Conservation (phyloP, 2,888 invertebrate species). For the Parnassius glacialis region DNA sequence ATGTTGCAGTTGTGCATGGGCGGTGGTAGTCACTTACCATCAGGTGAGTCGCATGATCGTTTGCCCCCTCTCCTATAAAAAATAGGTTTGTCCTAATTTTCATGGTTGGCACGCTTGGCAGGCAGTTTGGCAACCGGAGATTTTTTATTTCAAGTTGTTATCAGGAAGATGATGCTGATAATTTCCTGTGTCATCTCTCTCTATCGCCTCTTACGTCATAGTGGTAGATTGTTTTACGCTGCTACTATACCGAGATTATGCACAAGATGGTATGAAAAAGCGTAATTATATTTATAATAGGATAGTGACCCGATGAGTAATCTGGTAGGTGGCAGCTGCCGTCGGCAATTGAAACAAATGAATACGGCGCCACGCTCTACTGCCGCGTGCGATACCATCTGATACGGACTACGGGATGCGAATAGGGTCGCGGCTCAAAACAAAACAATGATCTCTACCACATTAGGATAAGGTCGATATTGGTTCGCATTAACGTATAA, state of each 20-base stretch:
- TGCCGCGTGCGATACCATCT: slow-evolving; percentile 30
- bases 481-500: background rate
- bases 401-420: slow-evolving; percentile 12
- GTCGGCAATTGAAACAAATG: slow-evolving; percentile 66
- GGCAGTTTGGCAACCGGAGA: background rate
- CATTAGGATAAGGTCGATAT: background rate
- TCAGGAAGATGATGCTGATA: no score
- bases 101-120: background rate
- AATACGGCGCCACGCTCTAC: slow-evolving; percentile 58
- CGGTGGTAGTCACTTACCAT: no score
- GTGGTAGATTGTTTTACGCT: background rate
- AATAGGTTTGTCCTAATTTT: no score
- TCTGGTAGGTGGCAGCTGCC: slow-evolving; percentile 53
- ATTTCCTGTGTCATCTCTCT: no score
- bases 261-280: no score
- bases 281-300: background rate
- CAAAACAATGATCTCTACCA: background rate
- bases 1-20: no score
- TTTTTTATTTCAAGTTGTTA: no score
- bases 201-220: no score
- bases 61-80: no score
- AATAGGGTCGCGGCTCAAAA: background rate
- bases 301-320: slow-evolving; percentile 34
- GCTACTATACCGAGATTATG: background rate
- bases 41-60: no score